These are phyloP conservation scores for Sprattus sprattus DNA, from an alignment of 2,113 vertebrate genomes.

Conservation along the genomic window DNA sequence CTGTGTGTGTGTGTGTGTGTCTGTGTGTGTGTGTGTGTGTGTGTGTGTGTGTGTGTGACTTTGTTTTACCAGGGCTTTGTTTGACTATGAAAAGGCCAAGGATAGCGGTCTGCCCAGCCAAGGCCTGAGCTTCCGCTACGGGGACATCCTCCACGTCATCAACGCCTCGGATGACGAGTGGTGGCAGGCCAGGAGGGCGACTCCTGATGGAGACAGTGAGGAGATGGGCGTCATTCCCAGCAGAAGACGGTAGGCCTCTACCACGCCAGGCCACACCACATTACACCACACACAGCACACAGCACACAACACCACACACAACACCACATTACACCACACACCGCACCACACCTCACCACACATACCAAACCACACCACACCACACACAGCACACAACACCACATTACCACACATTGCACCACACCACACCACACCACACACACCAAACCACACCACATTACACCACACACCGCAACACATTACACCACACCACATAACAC, in stretches of 20 bases:
- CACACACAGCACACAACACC: neutral
- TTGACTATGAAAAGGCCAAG: constrained; percentile 94
- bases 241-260: constrained; percentile 82
- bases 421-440: neutral
- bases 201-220: constrained; percentile 89
- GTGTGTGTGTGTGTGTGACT: neutral
- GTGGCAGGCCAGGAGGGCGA: constrained; percentile 93
- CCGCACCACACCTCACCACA: neutral
- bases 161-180: constrained; percentile 96
- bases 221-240: constrained; percentile 98
- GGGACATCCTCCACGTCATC: constrained; percentile 95
- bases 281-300: neutral
- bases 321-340: neutral
- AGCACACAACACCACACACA: neutral
- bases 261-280: neutral
- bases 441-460: neutral
- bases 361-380: neutral
- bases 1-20: constrained; percentile 26
- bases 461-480: neutral
- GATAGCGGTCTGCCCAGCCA: constrained; percentile 97
- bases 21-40: constrained; percentile 28
- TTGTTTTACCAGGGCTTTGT: constrained; percentile 80
- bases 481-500: neutral
- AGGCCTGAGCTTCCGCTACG: constrained; percentile 93
- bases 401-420: neutral